phyloP scores from a whole-genome alignment of 2,797 vertebrate species.

The Hydrolagus colliei region DNA sequence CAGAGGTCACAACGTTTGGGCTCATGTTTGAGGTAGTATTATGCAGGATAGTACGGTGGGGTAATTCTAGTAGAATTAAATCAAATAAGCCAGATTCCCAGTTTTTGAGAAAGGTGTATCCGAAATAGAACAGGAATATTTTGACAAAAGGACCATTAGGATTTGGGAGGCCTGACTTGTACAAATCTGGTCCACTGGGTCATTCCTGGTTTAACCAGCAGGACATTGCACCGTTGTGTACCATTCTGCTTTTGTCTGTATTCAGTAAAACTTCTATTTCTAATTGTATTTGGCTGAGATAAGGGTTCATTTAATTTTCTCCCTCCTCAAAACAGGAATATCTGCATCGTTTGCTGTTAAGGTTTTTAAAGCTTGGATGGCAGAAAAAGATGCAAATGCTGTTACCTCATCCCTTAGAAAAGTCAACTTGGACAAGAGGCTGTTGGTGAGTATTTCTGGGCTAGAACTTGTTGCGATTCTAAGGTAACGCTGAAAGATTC shows the following conservation, averaged over 20 bases:
- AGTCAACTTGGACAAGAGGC: conserved; percentile 80
- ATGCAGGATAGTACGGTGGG: no score
- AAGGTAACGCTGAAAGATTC: no score
- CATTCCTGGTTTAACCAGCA: neutral
- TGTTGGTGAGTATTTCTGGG: conserved; percentile 63
- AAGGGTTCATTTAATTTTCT: neutral
- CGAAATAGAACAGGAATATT: no score
- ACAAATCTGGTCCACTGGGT: neutral
- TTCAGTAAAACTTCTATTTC: neutral
- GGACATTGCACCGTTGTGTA: neutral
- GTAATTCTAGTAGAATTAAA: no score
- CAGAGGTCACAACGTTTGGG: no score
- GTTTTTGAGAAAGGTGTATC: no score
- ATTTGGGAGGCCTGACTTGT: neutral
- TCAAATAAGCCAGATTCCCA: no score
- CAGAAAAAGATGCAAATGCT: conserved; percentile 82
- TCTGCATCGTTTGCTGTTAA: conserved; percentile 83
- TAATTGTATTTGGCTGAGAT: neutral
- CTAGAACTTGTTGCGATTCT: neutral
- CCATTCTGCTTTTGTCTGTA: neutral
- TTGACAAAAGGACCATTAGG: no score
- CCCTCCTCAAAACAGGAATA: conserved; percentile 58
- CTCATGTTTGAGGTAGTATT: no score
- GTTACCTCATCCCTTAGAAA: conserved; percentile 83
- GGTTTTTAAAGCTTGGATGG: conserved; percentile 87